Base-by-base conservation (phyloP, 1,140 invertebrate species). In the Dendrolimus punctatus region DNA sequence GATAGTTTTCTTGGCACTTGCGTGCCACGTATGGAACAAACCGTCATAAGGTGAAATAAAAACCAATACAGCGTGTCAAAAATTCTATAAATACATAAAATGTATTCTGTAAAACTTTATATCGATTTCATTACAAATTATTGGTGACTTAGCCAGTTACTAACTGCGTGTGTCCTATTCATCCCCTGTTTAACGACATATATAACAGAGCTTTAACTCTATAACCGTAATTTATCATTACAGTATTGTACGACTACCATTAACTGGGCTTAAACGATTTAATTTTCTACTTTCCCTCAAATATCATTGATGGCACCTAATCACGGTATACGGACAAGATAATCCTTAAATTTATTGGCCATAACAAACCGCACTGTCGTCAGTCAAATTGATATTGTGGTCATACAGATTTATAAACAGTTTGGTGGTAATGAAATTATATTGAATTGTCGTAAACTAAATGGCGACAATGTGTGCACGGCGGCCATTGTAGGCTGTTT, bases 311-410 rank as follows among this genome's bases (percentile, higher is more conserved):
- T 64, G 53, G 66, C 62, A 68, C 66, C 75, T 80, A 80, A 85
- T 82, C 79, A 80, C 73, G 56, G 64, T 66, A 66, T 63, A 77
- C 72, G 67, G 76, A 85, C 82, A 84, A 77, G 76, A 70, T 84
- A 85, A 85, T 85, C 80, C 80, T 65, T 60, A 60, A 71, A 85
- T 85, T 85, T 85, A 85, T 84, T 68, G 73, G 59, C 73, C 71
- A 77, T 77, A 80, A 85, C 79, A 74, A 62, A 72, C 58, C 70
- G 64, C 53, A 73, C 58, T 80, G 80, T 83, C 76, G 71, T 78
- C 77, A 73, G 64, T 62, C 57, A 58, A 72, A 77, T 76, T 61
- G 68, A 69, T 76, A 71, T 71, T 72, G 64, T 62, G 62, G 57
- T 63, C 60, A 65, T 68, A 71, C 67, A 72, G 65, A 81, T 80